A percentile compares a stretch with the other conserved stretches of the same genome.
These are phyloP conservation scores for Pseudomyrmex dendroicus DNA, from an alignment of 1,140 invertebrate genomes.

Conservation along the genomic window DNA sequence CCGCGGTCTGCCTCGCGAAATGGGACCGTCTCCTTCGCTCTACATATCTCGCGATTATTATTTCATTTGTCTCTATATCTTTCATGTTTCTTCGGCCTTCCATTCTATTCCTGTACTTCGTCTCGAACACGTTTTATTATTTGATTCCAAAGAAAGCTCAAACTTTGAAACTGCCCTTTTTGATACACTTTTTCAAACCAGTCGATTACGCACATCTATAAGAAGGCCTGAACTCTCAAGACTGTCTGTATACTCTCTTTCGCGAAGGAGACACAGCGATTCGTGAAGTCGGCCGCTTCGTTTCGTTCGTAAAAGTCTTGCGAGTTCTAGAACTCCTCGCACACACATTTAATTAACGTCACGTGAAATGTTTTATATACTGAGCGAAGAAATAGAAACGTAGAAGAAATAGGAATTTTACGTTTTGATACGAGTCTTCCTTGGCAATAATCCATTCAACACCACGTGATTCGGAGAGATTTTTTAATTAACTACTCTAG, in stretches of 20 bases:
- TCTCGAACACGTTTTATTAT: slow-evolving; percentile 41
- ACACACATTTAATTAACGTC: slow-evolving; percentile 10
- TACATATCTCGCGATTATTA: slow-evolving; percentile 38
- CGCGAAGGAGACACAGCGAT: slow-evolving; percentile 52
- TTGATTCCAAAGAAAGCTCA: slow-evolving; percentile 54
- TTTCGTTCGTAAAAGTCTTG: slow-evolving; percentile 19
- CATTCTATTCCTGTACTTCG: slow-evolving; percentile 22
- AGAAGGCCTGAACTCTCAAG: slow-evolving; percentile 34
- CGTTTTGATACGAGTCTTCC: slow-evolving; percentile 25
- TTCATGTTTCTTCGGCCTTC: slow-evolving; percentile 53
- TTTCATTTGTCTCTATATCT: not conserved
- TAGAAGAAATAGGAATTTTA: not conserved
- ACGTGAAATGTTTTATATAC: not conserved
- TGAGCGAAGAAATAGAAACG: not conserved
- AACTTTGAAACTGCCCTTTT: slow-evolving; percentile 63
- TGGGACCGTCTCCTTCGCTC: slow-evolving; percentile 55
- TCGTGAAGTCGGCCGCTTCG: slow-evolving; percentile 15
- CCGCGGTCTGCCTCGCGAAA: slow-evolving; percentile 22
- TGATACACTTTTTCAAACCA: slow-evolving; percentile 12
- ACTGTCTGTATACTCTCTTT: slow-evolving; percentile 60
- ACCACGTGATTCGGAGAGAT: not conserved
- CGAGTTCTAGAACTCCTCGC: slow-evolving; percentile 15
- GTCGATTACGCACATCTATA: slow-evolving; percentile 22
- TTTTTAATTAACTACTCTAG: not conserved
- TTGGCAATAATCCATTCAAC: not conserved